Conservation (phyloP, 2,888 invertebrate genomes). For the Aphidoletes aphidimyza region DNA sequence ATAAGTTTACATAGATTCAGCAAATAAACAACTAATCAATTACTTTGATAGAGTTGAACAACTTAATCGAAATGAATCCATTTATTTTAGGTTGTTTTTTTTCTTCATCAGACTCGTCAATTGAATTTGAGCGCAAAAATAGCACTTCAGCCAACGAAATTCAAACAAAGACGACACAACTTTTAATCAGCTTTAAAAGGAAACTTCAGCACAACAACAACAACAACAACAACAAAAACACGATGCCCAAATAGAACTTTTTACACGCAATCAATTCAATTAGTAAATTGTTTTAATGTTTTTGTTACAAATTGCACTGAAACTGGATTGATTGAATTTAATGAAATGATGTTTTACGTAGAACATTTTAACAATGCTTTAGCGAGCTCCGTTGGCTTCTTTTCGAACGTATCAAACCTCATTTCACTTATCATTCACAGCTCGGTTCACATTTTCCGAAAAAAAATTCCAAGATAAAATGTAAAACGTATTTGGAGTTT, state of each 20-base stretch:
- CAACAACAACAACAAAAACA: neutral
- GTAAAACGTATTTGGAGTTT: neutral
- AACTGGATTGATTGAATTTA: neutral
- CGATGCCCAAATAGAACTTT: neutral
- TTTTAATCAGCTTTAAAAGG: constrained; percentile 35
- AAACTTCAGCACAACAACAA: neutral
- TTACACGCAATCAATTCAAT: neutral
- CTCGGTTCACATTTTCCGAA: too few species aligned
- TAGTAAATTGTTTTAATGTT: constrained; percentile 8
- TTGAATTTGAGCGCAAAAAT: neutral
- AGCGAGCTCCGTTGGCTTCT: too few species aligned
- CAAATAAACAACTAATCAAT: constrained; percentile 8
- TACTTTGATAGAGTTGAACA: neutral
- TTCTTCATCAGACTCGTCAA: neutral
- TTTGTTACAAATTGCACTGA: neutral
- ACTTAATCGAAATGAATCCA: neutral
- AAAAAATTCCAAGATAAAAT: neutral
- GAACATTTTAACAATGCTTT: too few species aligned
- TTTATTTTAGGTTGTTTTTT: neutral
- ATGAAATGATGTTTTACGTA: too few species aligned
- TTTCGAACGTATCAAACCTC: too few species aligned
- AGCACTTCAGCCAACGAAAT: neutral
- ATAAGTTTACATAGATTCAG: neutral
- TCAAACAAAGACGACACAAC: neutral
- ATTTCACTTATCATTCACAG: too few species aligned